Conservation (phyloP, 2,113 vertebrate genomes). For the Varanus komodoensis region DNA sequence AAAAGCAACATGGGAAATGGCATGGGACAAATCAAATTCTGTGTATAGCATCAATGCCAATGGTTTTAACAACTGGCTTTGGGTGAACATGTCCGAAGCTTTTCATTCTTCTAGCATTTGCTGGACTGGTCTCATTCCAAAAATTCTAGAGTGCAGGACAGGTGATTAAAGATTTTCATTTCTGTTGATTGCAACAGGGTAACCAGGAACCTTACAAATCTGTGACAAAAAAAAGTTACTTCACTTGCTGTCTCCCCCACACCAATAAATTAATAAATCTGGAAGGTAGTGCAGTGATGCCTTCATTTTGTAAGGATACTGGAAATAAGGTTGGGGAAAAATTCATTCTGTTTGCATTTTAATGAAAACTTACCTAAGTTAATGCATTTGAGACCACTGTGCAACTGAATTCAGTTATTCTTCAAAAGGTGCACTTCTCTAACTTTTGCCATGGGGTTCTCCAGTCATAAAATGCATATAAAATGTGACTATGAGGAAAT, state of each 20-base stretch:
- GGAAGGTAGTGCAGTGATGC: background rate
- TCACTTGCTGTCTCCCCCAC: background rate
- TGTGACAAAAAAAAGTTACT: background rate
- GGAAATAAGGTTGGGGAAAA: too few species aligned
- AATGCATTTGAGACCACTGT: too few species aligned
- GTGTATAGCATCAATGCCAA: background rate
- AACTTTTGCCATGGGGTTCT: too few species aligned
- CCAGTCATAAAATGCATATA: too few species aligned
- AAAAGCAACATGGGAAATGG: background rate
- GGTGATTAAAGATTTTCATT: background rate
- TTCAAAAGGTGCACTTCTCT: too few species aligned
- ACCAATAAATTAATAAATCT: too few species aligned
- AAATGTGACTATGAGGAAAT: too few species aligned
- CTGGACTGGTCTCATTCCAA: background rate
- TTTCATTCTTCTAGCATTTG: background rate
- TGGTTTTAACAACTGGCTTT: background rate
- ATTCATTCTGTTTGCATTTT: too few species aligned
- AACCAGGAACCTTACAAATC: background rate
- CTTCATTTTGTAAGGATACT: background rate
- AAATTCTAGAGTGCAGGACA: background rate
- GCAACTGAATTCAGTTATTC: too few species aligned
- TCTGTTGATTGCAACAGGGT: background rate
- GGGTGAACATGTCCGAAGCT: too few species aligned
- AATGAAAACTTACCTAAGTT: too few species aligned
- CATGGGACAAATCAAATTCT: background rate